Conservation (phyloP, 1,140 invertebrate genomes). For the Ceratosolen fusciceps region DNA sequence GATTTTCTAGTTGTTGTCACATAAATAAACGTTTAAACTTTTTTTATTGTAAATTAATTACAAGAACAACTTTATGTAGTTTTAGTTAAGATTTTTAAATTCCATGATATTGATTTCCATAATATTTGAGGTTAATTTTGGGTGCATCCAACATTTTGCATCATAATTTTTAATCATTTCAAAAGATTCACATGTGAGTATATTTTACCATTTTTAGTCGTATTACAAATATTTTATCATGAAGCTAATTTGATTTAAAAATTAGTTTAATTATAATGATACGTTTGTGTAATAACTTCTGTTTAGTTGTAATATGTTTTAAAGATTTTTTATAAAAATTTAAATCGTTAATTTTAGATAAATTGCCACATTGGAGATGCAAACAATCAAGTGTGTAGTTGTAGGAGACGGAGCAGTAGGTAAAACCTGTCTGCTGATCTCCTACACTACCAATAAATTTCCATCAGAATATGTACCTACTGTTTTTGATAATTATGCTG, state of each 20-base stretch:
- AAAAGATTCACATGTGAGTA: slow-evolving; percentile 6
- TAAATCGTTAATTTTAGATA: slow-evolving; percentile 37
- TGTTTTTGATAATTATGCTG: slow-evolving; percentile 98
- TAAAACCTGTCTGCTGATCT: slow-evolving; percentile 94
- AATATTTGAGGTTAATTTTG: slow-evolving; percentile 45
- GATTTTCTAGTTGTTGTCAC: neutral
- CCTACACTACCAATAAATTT: slow-evolving; percentile 96
- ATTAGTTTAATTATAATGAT: neutral
- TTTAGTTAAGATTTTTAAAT: neutral
- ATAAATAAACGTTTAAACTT: neutral
- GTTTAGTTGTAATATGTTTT: neutral
- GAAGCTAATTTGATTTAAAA: neutral
- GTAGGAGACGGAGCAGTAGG: slow-evolving; percentile 97
- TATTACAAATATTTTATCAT: neutral
- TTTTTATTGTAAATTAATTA: neutral
- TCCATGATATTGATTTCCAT: slow-evolving; percentile 7
- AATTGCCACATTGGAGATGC: slow-evolving; percentile 79
- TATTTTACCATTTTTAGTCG: neutral
- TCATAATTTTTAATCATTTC: neutral
- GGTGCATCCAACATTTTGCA: slow-evolving; percentile 3
- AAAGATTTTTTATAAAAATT: neutral
- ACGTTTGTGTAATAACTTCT: neutral
- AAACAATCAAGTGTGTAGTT: slow-evolving; percentile 99
- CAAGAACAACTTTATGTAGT: neutral
- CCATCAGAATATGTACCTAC: slow-evolving; percentile 99